Conservation (phyloP, 2,797 vertebrate species). For the Centropyge bicolor region DNA sequence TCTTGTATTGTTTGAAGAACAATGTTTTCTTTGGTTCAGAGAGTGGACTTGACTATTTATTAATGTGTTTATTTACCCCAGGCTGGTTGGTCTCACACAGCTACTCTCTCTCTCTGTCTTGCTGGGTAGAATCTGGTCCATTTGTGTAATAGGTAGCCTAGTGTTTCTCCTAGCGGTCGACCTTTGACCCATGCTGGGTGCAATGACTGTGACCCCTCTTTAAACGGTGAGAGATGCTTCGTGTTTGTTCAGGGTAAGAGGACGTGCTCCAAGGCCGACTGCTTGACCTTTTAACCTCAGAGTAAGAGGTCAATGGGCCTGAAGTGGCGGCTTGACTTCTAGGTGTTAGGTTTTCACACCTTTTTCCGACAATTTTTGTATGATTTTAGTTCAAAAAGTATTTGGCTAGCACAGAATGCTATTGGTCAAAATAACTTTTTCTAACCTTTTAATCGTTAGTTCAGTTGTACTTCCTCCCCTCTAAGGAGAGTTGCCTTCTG, state of each 20-base stretch:
- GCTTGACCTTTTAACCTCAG: constrained; percentile 41
- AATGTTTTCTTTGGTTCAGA: neutral
- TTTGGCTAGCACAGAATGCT: neutral
- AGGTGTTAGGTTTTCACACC: neutral
- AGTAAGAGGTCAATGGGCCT: constrained; percentile 24
- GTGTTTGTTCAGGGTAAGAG: constrained; percentile 19
- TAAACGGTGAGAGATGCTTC: constrained; percentile 16
- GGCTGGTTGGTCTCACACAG: neutral
- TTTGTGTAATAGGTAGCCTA: constrained; percentile 23
- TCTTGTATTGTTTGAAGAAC: neutral
- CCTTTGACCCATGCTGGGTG: constrained; percentile 33
- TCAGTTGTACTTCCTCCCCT: neutral
- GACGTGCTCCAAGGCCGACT: constrained; percentile 29
- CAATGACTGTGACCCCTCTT: constrained; percentile 26
- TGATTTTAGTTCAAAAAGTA: neutral
- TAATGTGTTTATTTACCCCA: neutral
- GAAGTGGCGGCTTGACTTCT: constrained; percentile 16
- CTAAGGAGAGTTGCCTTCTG: neutral
- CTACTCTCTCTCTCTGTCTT: neutral
- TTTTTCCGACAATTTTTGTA: neutral
- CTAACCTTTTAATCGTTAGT: neutral
- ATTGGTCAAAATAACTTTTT: neutral
- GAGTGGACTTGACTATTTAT: neutral
- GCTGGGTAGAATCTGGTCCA: neutral
- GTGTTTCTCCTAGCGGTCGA: constrained; percentile 36